Base-by-base conservation (phyloP, 2,888 invertebrate species). In the Gymnosoma rotundatum region DNA sequence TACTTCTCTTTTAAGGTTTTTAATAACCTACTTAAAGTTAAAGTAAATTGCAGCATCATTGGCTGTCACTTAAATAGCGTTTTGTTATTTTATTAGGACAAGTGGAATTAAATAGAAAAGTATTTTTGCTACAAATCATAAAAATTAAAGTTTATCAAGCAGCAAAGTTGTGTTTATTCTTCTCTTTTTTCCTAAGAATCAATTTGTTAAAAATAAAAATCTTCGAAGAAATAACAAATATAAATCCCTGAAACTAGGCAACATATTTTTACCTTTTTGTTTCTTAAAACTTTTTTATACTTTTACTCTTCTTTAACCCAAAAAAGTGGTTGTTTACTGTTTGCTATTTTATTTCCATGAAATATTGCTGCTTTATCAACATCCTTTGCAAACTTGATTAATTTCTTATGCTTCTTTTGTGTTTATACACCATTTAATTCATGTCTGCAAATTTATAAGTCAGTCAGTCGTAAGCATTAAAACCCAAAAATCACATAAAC, bases 11-110 rank as follows among this genome's bases (percentile, higher is more conserved):
- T 66, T 69, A 20, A 63, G 63, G 38, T 21, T 70, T 75, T 75
- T 63, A 75, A 81, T 74, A 81, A 81, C 63, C 75, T n/a, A 81
- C 81, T 81, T 81, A 64, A 69, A 64, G 63, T 64, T 63, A 54
- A 52, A 73, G 42, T 58, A 50, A 36, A 81, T 32, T 70, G 64
- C 75, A 52, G 21, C 56, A 52, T 21, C 58, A 54, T 52, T 70
- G 25, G n/a, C 48, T 75, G 81, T 70, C 69, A 75, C 52, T 75
- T 58, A 48, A 75, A 58, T 69, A 69, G 20, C 50, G 63, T 42
- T 63, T 74, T 52, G 16, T 60, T 66, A 18, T 50, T 36, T 38
- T 14, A 45, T 32, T 9, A 60, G 7, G 32, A 45, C 10, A 67
- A 58, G 16, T 52, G n/a, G 50, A 66, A 25, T 45, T 42, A 20